Conservation (phyloP, 53 echinoderm and acorn worm genomes). For the Echinarachnius parma region DNA sequence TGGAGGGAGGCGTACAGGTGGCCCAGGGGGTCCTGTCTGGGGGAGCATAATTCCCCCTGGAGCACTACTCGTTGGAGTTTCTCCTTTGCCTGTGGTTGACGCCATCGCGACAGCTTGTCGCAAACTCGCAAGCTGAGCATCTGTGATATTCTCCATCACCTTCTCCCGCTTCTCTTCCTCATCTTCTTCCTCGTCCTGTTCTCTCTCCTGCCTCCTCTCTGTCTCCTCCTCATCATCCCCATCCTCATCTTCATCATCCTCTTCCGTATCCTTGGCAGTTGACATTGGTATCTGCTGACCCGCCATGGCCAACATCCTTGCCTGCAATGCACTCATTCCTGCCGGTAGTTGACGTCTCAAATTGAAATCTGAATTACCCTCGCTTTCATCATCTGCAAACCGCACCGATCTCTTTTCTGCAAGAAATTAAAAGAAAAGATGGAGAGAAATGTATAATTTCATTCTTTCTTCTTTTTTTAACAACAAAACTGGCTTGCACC, state of each 20-base stretch:
- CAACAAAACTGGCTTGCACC: too few species aligned
- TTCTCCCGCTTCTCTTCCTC: constrained; percentile 25
- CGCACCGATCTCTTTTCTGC: constrained; percentile 57
- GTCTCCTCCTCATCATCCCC: constrained; percentile 45
- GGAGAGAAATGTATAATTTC: too few species aligned
- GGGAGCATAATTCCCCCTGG: constrained; percentile 29
- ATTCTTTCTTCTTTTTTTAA: too few species aligned
- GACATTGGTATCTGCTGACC: constrained; percentile 66
- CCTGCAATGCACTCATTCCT: constrained; percentile 90
- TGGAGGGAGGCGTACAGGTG: constrained; percentile 71
- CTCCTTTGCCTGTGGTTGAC: constrained; percentile 8
- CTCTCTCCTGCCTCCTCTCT: constrained; percentile 34
- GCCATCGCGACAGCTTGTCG: constrained; percentile 1
- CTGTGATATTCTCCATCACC: constrained; percentile 24
- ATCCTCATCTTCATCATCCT: constrained; percentile 58
- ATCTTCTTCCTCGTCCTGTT: constrained; percentile 55
- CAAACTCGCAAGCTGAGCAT: constrained; percentile 2
- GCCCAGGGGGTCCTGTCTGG: constrained; percentile 65
- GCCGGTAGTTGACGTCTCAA: constrained; percentile 57
- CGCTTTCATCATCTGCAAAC: constrained; percentile 52
- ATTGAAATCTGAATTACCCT: constrained; percentile 20
- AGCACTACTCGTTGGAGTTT: background rate
- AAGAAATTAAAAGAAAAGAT: constrained; percentile 1
- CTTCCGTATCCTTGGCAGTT: constrained; percentile 10
- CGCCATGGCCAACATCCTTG: constrained; percentile 90